phyloP scores from a whole-genome alignment of 2,113 vertebrate genomes.

The Oryctolagus cuniculus region mOryCun1.1 NC_091442.1:37162001-37162500 shows the following conservation, averaged over 20 bases:
- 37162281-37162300: constrained; percentile 22
- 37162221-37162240: constrained; percentile 61
- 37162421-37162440: not conserved
- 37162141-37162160: constrained; percentile 2
- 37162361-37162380: constrained; percentile 51
- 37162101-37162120: not conserved
- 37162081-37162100: not conserved
- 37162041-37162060: no score
- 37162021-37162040: no score
- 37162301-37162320: constrained; percentile 65
- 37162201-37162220: constrained; percentile 32
- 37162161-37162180: not conserved
- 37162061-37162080: no score
- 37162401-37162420: constrained; percentile 44
- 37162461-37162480: constrained; percentile 60
- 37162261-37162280: constrained; percentile 73
- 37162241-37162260: constrained; percentile 66
- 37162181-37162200: constrained; percentile 8
- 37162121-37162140: not conserved
- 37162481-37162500: not conserved
- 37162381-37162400: constrained; percentile 68
- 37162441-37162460: constrained; percentile 35
- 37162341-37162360: constrained; percentile 33
- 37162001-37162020: no score
- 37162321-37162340: constrained; percentile 22